These are phyloP conservation scores for Tethea ocularis DNA, from an alignment of 2,888 invertebrate species.

Conservation along the genomic window DNA sequence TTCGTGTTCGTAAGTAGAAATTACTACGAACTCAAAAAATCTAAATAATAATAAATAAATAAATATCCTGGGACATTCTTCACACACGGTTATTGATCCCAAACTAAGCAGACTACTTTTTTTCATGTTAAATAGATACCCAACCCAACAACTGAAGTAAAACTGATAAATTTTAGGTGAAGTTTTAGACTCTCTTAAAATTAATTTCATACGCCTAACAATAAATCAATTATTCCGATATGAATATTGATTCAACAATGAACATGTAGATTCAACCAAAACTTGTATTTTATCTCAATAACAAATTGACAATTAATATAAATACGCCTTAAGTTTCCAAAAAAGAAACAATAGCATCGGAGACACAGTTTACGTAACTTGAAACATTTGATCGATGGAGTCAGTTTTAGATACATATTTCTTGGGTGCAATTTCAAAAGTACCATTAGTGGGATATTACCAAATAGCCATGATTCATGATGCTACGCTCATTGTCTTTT, in stretches of 20 bases:
- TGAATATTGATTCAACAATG: neutral
- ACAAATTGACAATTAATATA: slow-evolving; percentile 15
- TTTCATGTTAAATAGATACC: no score
- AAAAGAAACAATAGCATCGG: slow-evolving; percentile 44
- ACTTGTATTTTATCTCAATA: neutral
- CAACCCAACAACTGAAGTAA: no score
- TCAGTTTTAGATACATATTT: slow-evolving; percentile 55
- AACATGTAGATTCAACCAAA: no score
- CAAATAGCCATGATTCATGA: slow-evolving; percentile 68
- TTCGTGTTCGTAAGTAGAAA: no score
- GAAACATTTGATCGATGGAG: slow-evolving; percentile 56
- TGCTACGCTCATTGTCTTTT: slow-evolving; percentile 58
- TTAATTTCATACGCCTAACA: no score
- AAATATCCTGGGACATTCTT: no score
- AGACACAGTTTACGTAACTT: slow-evolving; percentile 41
- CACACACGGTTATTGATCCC: no score
- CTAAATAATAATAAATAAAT: no score
- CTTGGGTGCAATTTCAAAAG: slow-evolving; percentile 58
- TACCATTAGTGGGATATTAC: slow-evolving; percentile 64
- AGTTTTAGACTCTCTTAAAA: no score
- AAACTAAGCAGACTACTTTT: no score
- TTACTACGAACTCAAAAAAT: no score
- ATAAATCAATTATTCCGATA: neutral
- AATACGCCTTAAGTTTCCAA: slow-evolving; percentile 25
- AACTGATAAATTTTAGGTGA: no score